Conservation (phyloP, 2,797 vertebrate species). For the Macrochelys suwanniensis region DNA sequence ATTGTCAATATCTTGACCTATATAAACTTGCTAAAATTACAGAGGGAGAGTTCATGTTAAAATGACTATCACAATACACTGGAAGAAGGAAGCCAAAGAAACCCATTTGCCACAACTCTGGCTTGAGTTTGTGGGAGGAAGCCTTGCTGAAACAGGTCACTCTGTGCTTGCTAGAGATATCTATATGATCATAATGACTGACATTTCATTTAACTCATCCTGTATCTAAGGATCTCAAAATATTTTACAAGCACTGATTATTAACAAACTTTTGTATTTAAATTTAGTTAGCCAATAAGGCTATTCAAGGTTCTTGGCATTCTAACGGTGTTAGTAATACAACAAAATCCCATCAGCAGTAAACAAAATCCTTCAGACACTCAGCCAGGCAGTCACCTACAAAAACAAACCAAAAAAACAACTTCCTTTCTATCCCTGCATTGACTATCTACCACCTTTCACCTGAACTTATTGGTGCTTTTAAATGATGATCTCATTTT, state of each 20-base stretch:
- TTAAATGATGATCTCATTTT: not conserved
- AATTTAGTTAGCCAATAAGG: conserved; percentile 17
- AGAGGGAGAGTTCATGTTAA: not conserved
- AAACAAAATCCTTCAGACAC: fast-evolving
- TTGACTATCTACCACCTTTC: not conserved
- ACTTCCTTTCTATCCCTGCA: not conserved
- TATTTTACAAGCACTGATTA: conserved; percentile 17
- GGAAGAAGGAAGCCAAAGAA: not conserved
- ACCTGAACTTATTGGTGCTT: not conserved
- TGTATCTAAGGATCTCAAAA: conserved; percentile 1
- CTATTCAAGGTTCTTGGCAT: not conserved
- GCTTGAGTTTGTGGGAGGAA: not conserved
- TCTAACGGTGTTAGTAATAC: not conserved
- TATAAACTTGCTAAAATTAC: not conserved
- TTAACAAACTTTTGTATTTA: conserved; percentile 9
- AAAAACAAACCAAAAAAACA: not conserved
- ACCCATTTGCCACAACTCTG: not conserved
- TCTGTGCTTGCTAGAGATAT: not conserved
- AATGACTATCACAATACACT: not conserved
- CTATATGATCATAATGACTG: not conserved
- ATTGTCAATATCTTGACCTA: no score
- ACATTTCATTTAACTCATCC: not conserved
- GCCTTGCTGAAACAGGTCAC: not conserved
- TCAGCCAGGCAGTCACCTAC: not conserved
- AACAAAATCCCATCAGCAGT: conserved; percentile 1